Evolutionary conservation across 2,888 invertebrate species (phyloP).

Genomic region (Eilema caniola): DNA sequence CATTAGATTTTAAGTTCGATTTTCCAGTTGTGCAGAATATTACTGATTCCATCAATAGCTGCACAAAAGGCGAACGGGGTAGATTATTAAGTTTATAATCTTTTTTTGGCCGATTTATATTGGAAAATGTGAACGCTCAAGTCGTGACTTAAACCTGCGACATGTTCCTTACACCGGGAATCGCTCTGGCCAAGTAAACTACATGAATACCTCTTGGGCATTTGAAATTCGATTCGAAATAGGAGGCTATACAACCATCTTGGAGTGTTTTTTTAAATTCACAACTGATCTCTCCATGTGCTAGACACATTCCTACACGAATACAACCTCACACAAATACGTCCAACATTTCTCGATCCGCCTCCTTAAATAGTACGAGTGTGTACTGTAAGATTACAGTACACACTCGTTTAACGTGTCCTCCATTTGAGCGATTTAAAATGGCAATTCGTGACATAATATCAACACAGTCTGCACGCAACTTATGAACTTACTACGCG

Average conservation of each 20-base stretch:
- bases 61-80: neutral
- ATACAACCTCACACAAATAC: neutral
- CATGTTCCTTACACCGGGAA: too few relatives aligned
- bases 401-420: too few relatives aligned
- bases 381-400: neutral
- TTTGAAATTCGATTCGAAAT: too few relatives aligned
- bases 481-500: neutral
- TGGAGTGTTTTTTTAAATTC: neutral
- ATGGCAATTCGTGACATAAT: neutral
- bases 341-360: neutral
- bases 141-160: too few relatives aligned
- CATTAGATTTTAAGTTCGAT: neutral
- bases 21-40: neutral
- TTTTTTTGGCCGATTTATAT: neutral
- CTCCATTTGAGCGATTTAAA: neutral
- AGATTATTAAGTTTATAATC: too few relatives aligned
- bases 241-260: too few relatives aligned
- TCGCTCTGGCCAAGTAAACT: too few relatives aligned
- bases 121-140: too few relatives aligned
- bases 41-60: neutral
- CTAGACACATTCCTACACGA: neutral
- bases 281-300: neutral
- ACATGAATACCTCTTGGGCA: too few relatives aligned
- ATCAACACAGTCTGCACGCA: slow-evolving; percentile 1
- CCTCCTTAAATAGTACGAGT: neutral